Evolutionary conservation across 2,113 vertebrate genomes (phyloP).

Genomic region (Daubentonia madagascariensis): DNA sequence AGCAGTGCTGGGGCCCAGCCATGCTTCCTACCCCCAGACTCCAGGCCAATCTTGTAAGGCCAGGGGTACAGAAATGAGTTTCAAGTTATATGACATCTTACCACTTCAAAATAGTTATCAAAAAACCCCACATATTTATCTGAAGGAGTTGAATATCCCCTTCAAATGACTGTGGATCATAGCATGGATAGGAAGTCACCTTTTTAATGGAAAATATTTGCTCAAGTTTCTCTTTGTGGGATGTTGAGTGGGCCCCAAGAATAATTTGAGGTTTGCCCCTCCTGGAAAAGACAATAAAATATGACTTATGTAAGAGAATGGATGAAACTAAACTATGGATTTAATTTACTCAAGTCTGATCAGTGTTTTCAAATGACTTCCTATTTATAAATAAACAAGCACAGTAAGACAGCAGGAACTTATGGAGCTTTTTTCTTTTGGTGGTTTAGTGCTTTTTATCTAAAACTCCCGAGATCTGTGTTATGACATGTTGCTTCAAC

Average conservation of each 20-base stretch:
- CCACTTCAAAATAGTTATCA: background rate
- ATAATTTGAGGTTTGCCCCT: background rate
- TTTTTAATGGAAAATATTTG: constrained; percentile 31
- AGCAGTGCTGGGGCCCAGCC: background rate
- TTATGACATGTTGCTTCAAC: background rate
- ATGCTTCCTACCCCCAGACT: background rate
- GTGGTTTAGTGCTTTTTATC: background rate
- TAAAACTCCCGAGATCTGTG: background rate
- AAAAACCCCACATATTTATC: constrained; percentile 54
- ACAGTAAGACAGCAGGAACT: background rate
- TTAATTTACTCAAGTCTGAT: background rate
- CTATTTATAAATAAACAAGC: background rate
- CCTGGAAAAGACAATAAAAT: background rate
- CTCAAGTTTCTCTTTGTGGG: background rate
- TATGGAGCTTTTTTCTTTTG: background rate
- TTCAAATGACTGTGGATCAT: accelerated
- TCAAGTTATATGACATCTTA: background rate
- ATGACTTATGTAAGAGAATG: background rate
- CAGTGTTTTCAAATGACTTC: background rate
- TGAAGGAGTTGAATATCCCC: constrained; percentile 78
- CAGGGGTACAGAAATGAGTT: background rate
- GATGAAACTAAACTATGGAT: background rate
- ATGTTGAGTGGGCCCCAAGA: constrained; percentile 69
- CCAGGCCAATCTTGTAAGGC: background rate
- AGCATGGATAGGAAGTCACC: background rate